Evolutionary conservation across 1,140 invertebrate species (phyloP), one percentile per base, ranked within the genome.

Genomic region (Telenomus remus): DNA sequence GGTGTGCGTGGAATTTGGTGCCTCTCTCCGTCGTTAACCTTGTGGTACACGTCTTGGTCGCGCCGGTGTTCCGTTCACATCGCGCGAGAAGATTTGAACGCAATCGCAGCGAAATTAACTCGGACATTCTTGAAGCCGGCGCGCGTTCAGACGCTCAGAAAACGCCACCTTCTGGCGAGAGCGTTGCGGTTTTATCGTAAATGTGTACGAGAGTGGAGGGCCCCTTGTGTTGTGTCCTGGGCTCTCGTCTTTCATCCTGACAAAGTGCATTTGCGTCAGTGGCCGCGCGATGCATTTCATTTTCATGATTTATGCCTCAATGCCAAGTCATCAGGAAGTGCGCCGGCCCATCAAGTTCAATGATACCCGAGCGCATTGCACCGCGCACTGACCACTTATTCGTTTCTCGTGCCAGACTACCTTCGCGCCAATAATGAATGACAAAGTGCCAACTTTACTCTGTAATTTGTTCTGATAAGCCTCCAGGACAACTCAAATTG

Each of bases 71-170:
- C 19, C 12, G 7, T 48, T 43, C 48, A 44, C 50, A 8, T n/a
- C 14, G 46, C 51, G n/a, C n/a, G 19, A 3, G 51, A 57, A 68
- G 57, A 74, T 74, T 74, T 68, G 63, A 74, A 74, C 71, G 63
- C 64, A 61, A 68, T 74, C 57, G 49, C 57, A 57, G 71, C 19
- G 61, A 68, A 74, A 74, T 68, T 74, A 74, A 68, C 64, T 63
- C 63, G 37, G 71, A 68, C 71, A 74, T 74, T 74, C 64, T 68
- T 74, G 53, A 57, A 51, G 59, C 47, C 46, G n/a, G 49, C 51
- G 57, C 50, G 66, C 46, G 49, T 19, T 53, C 49, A 57, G 13
- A 8, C 4, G n/a, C n/a, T 33, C 27, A 56, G 35, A 11, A 19
- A n/a, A 59, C 43, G 53, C 48, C 47, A 57, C 48, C 48, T 64